phyloP scores from a whole-genome alignment of 2,888 invertebrate genomes.

The Bugula neritina region DNA sequence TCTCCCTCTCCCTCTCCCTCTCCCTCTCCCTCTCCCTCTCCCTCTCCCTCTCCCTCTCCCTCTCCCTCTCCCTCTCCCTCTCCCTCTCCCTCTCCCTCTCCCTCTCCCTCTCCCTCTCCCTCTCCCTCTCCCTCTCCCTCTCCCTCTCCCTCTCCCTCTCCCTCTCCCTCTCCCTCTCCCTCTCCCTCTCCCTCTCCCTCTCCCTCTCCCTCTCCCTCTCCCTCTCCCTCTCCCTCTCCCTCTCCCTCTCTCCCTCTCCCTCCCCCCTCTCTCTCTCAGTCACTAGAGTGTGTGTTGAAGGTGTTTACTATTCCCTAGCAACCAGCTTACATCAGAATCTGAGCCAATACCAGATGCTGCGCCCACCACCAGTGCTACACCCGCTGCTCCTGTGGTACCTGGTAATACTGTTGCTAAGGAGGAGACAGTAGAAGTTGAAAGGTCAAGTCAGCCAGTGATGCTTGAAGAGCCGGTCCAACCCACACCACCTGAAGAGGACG shows the following conservation, averaged over 20 bases:
- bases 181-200: conserved; percentile 28
- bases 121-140: conserved; percentile 27
- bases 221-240: conserved; percentile 28
- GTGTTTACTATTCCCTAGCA: too few species aligned
- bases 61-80: conserved; percentile 9
- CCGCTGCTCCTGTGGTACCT: background rate
- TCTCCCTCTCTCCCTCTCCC: conserved; percentile 27
- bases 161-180: conserved; percentile 26
- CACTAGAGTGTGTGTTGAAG: too few species aligned
- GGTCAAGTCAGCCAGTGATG: background rate
- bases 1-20: conserved; percentile 6
- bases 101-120: conserved; percentile 28
- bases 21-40: conserved; percentile 1
- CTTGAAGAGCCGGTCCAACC: too few species aligned
- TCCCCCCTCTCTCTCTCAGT: too few species aligned
- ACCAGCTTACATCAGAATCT: too few species aligned
- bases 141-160: conserved; percentile 28
- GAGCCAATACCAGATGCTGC: too few species aligned
- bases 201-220: conserved; percentile 28
- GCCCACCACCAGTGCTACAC: background rate
- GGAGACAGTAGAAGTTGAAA: background rate
- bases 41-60: conserved; percentile 6
- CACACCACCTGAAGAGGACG: too few species aligned
- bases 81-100: conserved; percentile 28
- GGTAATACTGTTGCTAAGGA: background rate